Conservation (phyloP, 2,797 vertebrate species). For the Hyperoplus lanceolatus region DNA sequence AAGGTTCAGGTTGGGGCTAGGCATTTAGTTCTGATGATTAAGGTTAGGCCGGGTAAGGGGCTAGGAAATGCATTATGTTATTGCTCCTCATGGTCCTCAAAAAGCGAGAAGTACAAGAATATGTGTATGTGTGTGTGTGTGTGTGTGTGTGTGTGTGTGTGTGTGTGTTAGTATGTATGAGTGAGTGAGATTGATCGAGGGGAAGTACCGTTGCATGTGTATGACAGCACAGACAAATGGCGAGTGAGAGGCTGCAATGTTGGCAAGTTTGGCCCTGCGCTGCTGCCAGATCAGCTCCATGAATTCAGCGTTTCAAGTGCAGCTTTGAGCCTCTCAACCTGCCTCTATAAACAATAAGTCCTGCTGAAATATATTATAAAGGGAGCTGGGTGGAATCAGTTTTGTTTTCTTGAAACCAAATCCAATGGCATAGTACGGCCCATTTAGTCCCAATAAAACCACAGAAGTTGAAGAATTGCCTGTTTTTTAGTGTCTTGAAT, state of each 20-base stretch:
- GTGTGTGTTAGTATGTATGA: constrained; percentile 6
- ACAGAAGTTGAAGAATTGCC: background rate
- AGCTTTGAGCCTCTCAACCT: constrained; percentile 44
- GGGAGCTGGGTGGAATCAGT: background rate
- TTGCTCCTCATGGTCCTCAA: no score
- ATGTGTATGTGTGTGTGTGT: constrained; percentile 13
- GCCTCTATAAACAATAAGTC: constrained; percentile 37
- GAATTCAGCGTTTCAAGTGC: constrained; percentile 45
- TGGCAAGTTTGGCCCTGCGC: constrained; percentile 52
- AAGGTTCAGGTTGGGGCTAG: no score
- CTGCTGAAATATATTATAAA: constrained; percentile 36
- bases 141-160: constrained; percentile 41
- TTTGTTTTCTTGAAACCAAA: constrained; percentile 28
- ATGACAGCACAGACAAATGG: constrained; percentile 58
- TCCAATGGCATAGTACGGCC: background rate
- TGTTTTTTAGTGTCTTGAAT: background rate
- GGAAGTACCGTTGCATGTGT: constrained; percentile 57
- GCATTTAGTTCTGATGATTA: no score
- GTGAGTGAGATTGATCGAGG: constrained; percentile 63
- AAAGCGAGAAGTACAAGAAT: no score
- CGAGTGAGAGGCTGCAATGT: constrained; percentile 55
- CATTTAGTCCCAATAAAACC: background rate
- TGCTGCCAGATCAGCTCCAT: constrained; percentile 50
- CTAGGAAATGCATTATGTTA: no score
- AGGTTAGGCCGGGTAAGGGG: no score